Evolutionary conservation across 2,888 invertebrate species (phyloP).

Genomic region (Myopa testacea): DNA sequence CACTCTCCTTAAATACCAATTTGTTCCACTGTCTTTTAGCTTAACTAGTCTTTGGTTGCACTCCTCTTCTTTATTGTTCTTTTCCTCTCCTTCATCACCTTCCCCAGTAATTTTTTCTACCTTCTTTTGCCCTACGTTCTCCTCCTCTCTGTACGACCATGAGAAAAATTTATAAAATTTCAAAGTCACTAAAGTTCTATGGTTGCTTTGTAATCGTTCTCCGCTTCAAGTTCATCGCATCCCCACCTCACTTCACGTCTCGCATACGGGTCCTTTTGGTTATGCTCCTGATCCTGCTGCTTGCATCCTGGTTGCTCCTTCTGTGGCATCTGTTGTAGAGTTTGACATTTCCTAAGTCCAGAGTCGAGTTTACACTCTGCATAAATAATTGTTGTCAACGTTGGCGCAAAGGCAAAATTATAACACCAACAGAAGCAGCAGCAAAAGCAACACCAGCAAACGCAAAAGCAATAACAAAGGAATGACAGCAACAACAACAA

Average conservation of each 20-base stretch:
- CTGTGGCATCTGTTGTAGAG: constrained; percentile 46
- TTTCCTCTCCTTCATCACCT: neutral
- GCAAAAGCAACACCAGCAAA: neutral
- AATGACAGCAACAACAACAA: neutral
- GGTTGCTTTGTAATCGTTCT: constrained; percentile 29
- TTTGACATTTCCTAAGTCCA: constrained; percentile 24
- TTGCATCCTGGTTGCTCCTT: neutral
- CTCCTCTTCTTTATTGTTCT: neutral
- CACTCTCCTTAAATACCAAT: neutral
- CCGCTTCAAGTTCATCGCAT: neutral
- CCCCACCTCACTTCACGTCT: too few relatives aligned
- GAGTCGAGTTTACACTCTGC: constrained; percentile 60
- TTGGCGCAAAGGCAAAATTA: neutral
- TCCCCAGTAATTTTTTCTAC: too few relatives aligned
- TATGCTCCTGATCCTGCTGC: neutral
- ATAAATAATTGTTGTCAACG: constrained; percentile 55
- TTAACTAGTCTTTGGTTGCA: neutral
- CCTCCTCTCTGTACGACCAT: too few relatives aligned
- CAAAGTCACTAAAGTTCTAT: constrained; percentile 32
- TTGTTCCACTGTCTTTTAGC: neutral
- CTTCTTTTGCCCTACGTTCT: too few relatives aligned
- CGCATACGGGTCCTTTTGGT: neutral
- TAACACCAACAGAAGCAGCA: neutral
- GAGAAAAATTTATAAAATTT: neutral
- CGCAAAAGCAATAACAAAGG: neutral